Base-by-base conservation (phyloP, 2,113 vertebrate species). In the Microtus montanus region DNA sequence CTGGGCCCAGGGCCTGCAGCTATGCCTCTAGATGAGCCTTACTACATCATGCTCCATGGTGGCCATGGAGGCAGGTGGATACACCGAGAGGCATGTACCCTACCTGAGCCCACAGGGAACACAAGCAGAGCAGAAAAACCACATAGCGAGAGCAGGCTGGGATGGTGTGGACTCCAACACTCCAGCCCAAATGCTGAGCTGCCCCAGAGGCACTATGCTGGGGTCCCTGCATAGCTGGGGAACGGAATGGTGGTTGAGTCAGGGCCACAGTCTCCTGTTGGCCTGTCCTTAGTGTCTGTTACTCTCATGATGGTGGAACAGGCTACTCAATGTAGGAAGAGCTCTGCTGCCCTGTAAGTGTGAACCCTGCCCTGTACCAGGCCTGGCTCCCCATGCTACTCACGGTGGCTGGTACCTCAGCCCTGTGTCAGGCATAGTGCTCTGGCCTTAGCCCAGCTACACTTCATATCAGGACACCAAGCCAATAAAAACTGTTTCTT, bases 401-500 rank as follows among this genome's bases (percentile, higher is more conserved):
- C 61, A 26, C 7, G 12, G 35, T 61, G 54, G 12, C 54, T 26
- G 58, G 24, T 8, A 41, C 79, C 7, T 83, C n/a, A 80, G 49
- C 49, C 44, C 14, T 30, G 2, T 49, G 75, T 78, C 75, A 79
- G 77, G 33, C 49, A 22, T 20, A 79, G 30, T 54, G 77, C 49
- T 33, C 77, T 79, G 77, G 49, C 77, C 77, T 33, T 20, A 3
- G 15, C 75, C 91, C 89, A 44, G 7, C 79, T 0, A 0, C 89
- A 66, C 73, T 78, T 54, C 63, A 58, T 0, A 3, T 41, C 41
- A 90, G 5, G 75, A 96, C 90, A 74, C 77, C 96, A 52, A 96
- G 87, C 41, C 97, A 98, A 97, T 91, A 94, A 97, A 95, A 58
- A 49, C 47, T 66, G 92, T 92, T 79, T 95, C 94, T 92, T 97